Evolutionary conservation across 1,140 invertebrate genomes (phyloP).

Genomic region (Drosophila lacteicornis): DNA sequence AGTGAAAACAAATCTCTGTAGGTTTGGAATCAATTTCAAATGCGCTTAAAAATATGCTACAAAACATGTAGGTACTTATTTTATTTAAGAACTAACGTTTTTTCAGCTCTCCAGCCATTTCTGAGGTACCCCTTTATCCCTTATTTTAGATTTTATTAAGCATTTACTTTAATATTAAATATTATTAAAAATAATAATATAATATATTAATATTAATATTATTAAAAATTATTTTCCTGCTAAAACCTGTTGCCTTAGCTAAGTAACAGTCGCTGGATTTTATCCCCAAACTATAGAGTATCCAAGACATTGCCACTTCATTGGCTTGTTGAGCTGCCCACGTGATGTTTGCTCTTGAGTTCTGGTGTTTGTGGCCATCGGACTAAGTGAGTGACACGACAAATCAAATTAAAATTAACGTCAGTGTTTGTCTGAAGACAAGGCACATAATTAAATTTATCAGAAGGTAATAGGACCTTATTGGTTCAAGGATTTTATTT

Average conservation of each 20-base stretch:
- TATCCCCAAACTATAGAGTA: conserved; percentile 14
- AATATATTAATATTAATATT: too few relatives aligned
- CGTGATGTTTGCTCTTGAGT: conserved; percentile 24
- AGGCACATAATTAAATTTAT: conserved; percentile 12
- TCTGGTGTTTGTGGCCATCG: conserved; percentile 52
- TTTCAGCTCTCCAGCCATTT: too few relatives aligned
- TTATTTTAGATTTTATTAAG: too few relatives aligned
- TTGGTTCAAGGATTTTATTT: too few relatives aligned
- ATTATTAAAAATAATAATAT: too few relatives aligned
- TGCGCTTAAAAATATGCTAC: neutral
- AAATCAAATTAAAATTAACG: conserved; percentile 63
- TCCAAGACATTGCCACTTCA: conserved; percentile 23
- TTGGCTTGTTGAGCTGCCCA: conserved; percentile 31
- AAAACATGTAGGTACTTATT: too few relatives aligned
- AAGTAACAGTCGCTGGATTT: neutral
- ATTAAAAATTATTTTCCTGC: neutral
- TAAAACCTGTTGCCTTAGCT: neutral
- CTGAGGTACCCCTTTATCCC: too few relatives aligned
- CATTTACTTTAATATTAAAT: too few relatives aligned
- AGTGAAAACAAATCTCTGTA: neutral
- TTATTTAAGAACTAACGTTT: too few relatives aligned
- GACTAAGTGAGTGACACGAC: conserved; percentile 47
- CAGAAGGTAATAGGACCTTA: neutral
- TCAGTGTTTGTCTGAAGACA: conserved; percentile 14
- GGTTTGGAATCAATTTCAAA: neutral